Evolutionary conservation across 2,797 vertebrate species (phyloP).

Genomic region (Melanotaenia pygmaea): DNA sequence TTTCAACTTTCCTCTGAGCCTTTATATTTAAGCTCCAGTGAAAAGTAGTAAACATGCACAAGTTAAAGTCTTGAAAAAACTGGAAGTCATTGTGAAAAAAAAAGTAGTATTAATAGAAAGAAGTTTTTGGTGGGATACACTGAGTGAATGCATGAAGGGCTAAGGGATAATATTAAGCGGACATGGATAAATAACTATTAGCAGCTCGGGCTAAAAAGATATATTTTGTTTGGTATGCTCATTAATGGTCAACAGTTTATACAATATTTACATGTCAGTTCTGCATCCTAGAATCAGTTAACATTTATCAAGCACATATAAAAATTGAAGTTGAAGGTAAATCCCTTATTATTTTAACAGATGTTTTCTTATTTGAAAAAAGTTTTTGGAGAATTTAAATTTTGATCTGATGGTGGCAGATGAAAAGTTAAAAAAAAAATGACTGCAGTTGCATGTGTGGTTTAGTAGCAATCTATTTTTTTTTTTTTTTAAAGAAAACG

Average conservation of each 20-base stretch:
- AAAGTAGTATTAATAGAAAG: background rate
- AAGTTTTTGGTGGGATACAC: background rate
- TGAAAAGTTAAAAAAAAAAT: background rate
- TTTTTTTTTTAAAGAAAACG: background rate
- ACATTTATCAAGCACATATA: too few relatives aligned
- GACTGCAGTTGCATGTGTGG: background rate
- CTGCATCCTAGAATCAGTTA: too few relatives aligned
- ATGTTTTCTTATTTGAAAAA: background rate
- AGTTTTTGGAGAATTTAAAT: background rate
- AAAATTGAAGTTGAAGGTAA: too few relatives aligned
- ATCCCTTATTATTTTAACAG: too few relatives aligned
- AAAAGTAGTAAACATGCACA: background rate
- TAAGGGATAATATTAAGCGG: background rate
- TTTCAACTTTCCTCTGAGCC: background rate
- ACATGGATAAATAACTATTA: too few relatives aligned
- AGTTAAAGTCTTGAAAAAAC: background rate
- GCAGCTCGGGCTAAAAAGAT: too few relatives aligned
- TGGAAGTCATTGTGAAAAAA: background rate
- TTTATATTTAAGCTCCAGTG: background rate
- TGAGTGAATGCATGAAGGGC: background rate
- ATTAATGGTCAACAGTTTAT: too few relatives aligned
- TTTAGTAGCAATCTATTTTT: too few relatives aligned
- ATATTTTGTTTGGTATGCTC: too few relatives aligned
- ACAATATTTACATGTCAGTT: too few relatives aligned
- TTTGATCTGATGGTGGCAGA: background rate